Evolutionary conservation across 1,140 invertebrate genomes (phyloP).

Genomic region (Mylabris phalerata): DNA sequence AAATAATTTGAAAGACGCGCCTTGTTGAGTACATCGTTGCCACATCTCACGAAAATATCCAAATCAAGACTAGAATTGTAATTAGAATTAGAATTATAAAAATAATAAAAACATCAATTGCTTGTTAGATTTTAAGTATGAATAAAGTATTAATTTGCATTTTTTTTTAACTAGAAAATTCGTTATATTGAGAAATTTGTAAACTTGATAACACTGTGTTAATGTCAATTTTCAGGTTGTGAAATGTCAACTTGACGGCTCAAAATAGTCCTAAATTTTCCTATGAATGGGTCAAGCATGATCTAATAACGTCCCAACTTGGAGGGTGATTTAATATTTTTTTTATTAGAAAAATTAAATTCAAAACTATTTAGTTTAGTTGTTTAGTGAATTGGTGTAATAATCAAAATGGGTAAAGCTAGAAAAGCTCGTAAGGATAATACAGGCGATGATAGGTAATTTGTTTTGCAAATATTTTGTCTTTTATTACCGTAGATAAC

Average conservation of each 20-base stretch:
- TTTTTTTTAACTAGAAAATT: not conserved
- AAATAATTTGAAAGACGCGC: too few relatives aligned
- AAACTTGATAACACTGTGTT: too few relatives aligned
- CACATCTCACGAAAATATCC: too few relatives aligned
- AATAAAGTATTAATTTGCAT: too few relatives aligned
- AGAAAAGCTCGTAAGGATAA: constrained; percentile 61
- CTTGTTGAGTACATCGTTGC: too few relatives aligned
- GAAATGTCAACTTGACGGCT: not conserved
- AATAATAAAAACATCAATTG: too few relatives aligned
- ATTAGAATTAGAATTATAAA: too few relatives aligned
- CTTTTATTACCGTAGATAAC: constrained; percentile 1
- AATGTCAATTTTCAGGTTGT: too few relatives aligned
- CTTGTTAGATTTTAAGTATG: too few relatives aligned
- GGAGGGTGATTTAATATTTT: not conserved
- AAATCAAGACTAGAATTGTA: too few relatives aligned
- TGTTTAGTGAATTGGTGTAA: constrained; percentile 18
- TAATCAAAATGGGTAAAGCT: constrained; percentile 56
- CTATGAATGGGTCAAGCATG: not conserved
- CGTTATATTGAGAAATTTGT: not conserved
- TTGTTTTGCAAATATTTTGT: constrained; percentile 18
- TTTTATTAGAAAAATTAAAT: not conserved
- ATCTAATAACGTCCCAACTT: not conserved
- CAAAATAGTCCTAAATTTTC: not conserved
- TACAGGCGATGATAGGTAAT: constrained; percentile 58
- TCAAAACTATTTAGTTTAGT: not conserved